These are phyloP conservation scores for Ligdia adustata DNA, from an alignment of 2,888 invertebrate genomes.

Conservation along the genomic window DNA sequence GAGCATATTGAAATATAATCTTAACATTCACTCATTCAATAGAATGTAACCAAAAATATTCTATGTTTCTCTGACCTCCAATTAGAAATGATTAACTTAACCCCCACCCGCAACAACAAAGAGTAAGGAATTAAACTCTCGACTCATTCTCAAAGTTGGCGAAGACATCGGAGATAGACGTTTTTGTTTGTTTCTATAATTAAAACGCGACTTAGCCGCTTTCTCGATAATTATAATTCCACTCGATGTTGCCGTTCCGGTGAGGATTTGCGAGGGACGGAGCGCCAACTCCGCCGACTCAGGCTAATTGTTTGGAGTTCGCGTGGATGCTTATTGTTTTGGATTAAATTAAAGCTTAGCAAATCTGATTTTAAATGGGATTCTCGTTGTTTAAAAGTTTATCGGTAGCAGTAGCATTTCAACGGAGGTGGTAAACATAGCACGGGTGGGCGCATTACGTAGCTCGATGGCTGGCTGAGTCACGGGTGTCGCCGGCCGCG, in stretches of 20 bases:
- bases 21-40: too few relatives aligned
- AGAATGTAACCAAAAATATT: too few relatives aligned
- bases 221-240: slow-evolving; percentile 70
- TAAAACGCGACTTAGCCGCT: slow-evolving; percentile 72
- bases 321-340: slow-evolving; percentile 46
- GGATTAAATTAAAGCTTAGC: slow-evolving; percentile 33
- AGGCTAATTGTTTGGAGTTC: slow-evolving; percentile 38
- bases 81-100: slow-evolving; percentile 29
- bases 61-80: slow-evolving; percentile 25
- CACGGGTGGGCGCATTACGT: slow-evolving; percentile 59
- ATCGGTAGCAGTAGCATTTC: slow-evolving; percentile 44
- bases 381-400: slow-evolving; percentile 33
- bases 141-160: slow-evolving; percentile 55
- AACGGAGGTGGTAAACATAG: slow-evolving; percentile 39
- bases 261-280: slow-evolving; percentile 52
- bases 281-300: slow-evolving; percentile 32
- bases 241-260: slow-evolving; percentile 60
- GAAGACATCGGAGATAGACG: slow-evolving; percentile 67
- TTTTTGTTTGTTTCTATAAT: slow-evolving; percentile 79
- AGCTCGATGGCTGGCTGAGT: slow-evolving; percentile 58
- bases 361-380: slow-evolving; percentile 28
- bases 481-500: slow-evolving; percentile 52
- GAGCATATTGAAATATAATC: too few relatives aligned
- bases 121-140: slow-evolving; percentile 58
- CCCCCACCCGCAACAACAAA: slow-evolving; percentile 49